These are phyloP conservation scores for Ceratitis capitata DNA, from an alignment of 1,140 invertebrate species.

Conservation along the genomic window DNA sequence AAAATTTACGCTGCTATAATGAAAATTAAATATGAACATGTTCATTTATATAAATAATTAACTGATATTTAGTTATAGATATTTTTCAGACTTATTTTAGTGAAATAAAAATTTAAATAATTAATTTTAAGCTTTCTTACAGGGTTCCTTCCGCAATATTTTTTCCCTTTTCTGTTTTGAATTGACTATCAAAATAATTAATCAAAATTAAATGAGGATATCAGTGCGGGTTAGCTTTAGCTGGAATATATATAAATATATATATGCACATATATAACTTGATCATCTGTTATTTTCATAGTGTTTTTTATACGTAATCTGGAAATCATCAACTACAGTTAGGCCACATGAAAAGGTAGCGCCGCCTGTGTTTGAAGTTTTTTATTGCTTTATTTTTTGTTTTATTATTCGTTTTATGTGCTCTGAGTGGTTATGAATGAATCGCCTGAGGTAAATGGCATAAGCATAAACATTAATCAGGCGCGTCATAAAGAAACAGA, in stretches of 20 bases:
- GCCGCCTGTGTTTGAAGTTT: neutral
- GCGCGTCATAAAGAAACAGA: neutral
- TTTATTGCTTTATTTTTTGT: neutral
- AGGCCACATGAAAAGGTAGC: neutral
- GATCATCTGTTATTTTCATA: neutral
- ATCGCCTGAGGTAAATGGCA: neutral
- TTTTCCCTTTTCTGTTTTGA: no score
- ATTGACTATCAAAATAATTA: neutral
- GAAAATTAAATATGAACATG: no score
- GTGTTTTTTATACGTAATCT: neutral
- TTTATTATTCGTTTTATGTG: neutral
- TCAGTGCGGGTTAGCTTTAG: neutral
- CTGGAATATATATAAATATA: no score
- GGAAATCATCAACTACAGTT: neutral
- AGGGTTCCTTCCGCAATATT: no score
- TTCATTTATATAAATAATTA: no score
- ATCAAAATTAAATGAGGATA: neutral
- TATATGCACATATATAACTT: no score
- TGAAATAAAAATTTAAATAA: no score
- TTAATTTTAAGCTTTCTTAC: no score
- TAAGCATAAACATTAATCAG: neutral
- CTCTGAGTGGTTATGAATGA: neutral
- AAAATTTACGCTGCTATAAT: no score
- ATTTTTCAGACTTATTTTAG: no score
- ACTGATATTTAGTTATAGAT: no score